These are phyloP conservation scores for Lepidurus couesii DNA, from an alignment of 1,140 invertebrate species.

Conservation along the genomic window DNA sequence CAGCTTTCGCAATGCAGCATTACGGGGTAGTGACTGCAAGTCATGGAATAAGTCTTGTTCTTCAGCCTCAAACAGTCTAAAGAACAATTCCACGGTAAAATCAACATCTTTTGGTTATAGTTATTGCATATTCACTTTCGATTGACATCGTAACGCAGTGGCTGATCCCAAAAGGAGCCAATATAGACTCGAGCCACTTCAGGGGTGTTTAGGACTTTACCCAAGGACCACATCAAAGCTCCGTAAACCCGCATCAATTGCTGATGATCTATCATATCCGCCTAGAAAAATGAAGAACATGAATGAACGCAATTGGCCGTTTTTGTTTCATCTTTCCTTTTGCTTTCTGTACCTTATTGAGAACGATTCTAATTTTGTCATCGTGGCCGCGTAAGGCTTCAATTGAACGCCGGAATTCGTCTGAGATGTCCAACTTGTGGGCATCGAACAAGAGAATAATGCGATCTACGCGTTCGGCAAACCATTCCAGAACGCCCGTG, in stretches of 20 bases:
- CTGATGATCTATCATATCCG: conserved; percentile 98
- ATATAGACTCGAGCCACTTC: conserved; percentile 98
- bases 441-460: conserved; percentile 98
- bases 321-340: not conserved
- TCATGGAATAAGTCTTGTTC: conserved; percentile 95
- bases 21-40: conserved; percentile 85
- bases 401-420: conserved; percentile 91
- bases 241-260: conserved; percentile 98
- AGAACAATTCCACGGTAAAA: conserved; percentile 29
- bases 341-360: conserved; percentile 68
- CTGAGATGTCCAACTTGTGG: conserved; percentile 98
- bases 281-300: conserved; percentile 42
- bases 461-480: conserved; percentile 94
- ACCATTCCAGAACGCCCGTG: conserved; percentile 96
- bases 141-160: conserved; percentile 83
- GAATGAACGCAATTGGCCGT: not conserved
- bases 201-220: conserved; percentile 92
- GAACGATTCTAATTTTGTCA: conserved; percentile 96
- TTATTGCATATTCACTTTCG: conserved; percentile 51
- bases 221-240: conserved; percentile 97
- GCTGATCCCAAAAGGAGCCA: conserved; percentile 97
- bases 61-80: conserved; percentile 85
- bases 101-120: conserved; percentile 10
- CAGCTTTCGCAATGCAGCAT: conserved; percentile 90
- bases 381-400: conserved; percentile 92